Conservation (phyloP, 2,888 invertebrate species). For the Caenorhabditis virilis region DNA sequence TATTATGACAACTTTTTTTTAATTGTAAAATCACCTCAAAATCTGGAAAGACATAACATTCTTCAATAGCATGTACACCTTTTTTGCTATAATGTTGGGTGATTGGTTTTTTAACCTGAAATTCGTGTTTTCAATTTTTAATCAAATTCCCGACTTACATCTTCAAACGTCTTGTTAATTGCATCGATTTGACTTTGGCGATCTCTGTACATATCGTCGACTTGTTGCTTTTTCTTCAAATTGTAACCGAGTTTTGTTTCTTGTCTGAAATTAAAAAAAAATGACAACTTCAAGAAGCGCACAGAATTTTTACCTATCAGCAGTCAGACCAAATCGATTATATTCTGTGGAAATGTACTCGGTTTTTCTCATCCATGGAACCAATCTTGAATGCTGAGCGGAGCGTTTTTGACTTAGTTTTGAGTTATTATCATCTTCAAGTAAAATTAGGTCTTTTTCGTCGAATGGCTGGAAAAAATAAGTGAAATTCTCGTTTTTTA, state of each 20-base stretch:
- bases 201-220: constrained; percentile 88
- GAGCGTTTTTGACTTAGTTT: constrained; percentile 72
- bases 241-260: constrained; percentile 98
- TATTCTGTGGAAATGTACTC: constrained; percentile 99
- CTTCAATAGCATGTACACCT: constrained; percentile 87
- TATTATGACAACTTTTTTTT: not conserved
- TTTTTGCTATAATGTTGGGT: constrained; percentile 92
- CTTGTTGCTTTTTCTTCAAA: constrained; percentile 79
- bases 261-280: constrained; percentile 74
- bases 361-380: constrained; percentile 96
- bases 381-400: constrained; percentile 90
- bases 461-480: constrained; percentile 22
- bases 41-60: constrained; percentile 88
- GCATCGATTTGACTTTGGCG: constrained; percentile 94
- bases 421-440: constrained; percentile 44
- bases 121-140: too few relatives aligned
- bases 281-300: not conserved
- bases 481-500: not conserved
- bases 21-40: constrained; percentile 80
- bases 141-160: too few relatives aligned
- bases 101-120: constrained; percentile 76
- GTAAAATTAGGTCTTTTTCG: constrained; percentile 36
- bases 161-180: constrained; percentile 94
- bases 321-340: constrained; percentile 92
- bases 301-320: constrained; percentile 75